These are phyloP conservation scores for Triplophysa rosa DNA, from an alignment of 2,113 vertebrate species.

Conservation along the genomic window DNA sequence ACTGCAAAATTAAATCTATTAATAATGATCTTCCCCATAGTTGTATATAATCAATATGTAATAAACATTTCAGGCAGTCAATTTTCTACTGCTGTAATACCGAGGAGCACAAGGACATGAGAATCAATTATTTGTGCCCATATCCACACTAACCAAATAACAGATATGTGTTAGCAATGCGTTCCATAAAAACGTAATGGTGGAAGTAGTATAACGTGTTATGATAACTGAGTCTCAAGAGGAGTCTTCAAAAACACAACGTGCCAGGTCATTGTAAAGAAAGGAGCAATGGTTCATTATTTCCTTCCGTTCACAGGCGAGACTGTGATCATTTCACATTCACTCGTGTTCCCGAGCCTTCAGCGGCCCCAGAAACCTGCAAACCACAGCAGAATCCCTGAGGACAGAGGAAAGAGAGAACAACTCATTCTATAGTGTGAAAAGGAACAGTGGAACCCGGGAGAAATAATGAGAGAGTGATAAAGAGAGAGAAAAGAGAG, in stretches of 20 bases:
- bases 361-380: neutral
- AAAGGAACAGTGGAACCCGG: slow-evolving; percentile 11
- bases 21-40: no score
- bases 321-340: slow-evolving; percentile 11
- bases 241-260: slow-evolving; percentile 9
- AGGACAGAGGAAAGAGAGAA: neutral
- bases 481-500: neutral
- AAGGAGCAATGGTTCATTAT: slow-evolving; percentile 26
- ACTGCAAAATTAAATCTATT: no score
- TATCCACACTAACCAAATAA: neutral
- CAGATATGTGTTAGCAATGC: no score
- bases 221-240: neutral
- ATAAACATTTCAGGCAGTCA: neutral
- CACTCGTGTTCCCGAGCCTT: neutral
- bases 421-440: slow-evolving; percentile 21
- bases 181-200: no score
- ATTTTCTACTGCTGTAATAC: neutral
- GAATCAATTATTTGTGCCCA: neutral
- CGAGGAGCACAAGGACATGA: neutral
- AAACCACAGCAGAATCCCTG: slow-evolving; percentile 24
- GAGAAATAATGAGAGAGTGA: slow-evolving; percentile 31
- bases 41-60: no score
- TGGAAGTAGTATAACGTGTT: no score
- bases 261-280: slow-evolving; percentile 4
- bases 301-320: neutral